Evolutionary conservation across 1,140 invertebrate genomes (phyloP).

Genomic region (Drosophila orosa): DNA sequence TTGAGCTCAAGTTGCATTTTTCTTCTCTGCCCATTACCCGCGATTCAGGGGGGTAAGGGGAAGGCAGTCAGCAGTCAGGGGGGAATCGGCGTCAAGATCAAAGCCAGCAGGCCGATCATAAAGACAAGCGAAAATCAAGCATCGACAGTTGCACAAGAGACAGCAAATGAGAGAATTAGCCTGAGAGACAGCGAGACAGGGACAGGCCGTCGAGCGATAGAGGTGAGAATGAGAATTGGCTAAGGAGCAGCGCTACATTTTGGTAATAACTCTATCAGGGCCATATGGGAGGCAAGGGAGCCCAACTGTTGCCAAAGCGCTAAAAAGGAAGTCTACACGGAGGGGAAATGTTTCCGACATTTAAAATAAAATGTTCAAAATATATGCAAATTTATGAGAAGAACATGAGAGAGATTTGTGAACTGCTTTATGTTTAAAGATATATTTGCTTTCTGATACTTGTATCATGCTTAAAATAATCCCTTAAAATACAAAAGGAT

Average conservation of each 20-base stretch:
- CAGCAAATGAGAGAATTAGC: slow-evolving; percentile 48
- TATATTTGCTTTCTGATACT: not conserved
- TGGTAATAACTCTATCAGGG: slow-evolving; percentile 78
- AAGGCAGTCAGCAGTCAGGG: not conserved
- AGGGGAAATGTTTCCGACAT: not conserved
- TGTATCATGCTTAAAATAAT: no score
- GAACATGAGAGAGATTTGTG: not conserved
- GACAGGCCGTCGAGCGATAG: slow-evolving; percentile 20
- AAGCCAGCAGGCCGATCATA: slow-evolving; percentile 71
- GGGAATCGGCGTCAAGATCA: slow-evolving; percentile 67
- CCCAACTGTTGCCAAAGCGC: slow-evolving; percentile 59
- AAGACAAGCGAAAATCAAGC: slow-evolving; percentile 80
- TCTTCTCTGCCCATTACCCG: slow-evolving; percentile 67
- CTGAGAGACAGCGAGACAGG: slow-evolving; percentile 13
- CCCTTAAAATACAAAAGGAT: no score
- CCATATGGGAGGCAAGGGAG: slow-evolving; percentile 67
- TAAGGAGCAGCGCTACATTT: slow-evolving; percentile 37
- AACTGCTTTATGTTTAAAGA: not conserved
- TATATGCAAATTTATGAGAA: not conserved
- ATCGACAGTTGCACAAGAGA: slow-evolving; percentile 66
- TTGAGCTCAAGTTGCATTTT: slow-evolving; percentile 83
- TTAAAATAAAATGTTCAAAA: not conserved
- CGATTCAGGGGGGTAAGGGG: slow-evolving; percentile 20
- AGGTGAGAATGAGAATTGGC: slow-evolving; percentile 22
- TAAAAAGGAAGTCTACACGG: slow-evolving; percentile 38